A percentile compares a stretch with the other conserved stretches of the same genome.
Conservation (phyloP, 2,113 vertebrate species). For the Sander vitreus region DNA sequence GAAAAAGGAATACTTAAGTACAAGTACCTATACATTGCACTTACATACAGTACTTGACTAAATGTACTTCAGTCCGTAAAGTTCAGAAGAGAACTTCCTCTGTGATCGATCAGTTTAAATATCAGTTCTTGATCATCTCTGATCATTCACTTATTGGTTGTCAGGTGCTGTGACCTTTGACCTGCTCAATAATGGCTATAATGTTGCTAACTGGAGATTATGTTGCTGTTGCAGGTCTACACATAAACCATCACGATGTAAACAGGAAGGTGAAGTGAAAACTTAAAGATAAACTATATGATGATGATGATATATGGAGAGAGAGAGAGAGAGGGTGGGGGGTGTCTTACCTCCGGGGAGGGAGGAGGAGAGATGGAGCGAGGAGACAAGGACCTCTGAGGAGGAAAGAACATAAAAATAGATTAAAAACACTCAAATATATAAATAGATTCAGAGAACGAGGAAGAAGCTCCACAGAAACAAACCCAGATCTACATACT, state of each 20-base stretch:
- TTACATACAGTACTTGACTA: background rate
- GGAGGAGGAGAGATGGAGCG: slow-evolving; percentile 92
- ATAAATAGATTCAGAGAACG: background rate
- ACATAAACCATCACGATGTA: background rate
- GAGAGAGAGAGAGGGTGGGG: too few species aligned
- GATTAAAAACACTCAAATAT: slow-evolving; percentile 8
- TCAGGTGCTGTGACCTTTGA: background rate
- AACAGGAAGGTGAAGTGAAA: background rate
- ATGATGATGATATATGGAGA: too few species aligned
- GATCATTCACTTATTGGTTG: too few species aligned
- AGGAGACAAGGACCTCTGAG: slow-evolving; percentile 92
- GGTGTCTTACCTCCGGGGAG: slow-evolving; percentile 88
- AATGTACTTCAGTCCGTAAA: background rate
- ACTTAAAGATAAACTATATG: too few species aligned
- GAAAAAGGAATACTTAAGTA: background rate
- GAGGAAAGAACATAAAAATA: background rate
- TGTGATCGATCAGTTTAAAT: background rate
- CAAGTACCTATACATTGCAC: background rate
- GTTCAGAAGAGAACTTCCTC: too few species aligned
- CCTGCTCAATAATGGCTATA: background rate
- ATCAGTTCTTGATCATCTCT: background rate
- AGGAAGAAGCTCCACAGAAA: background rate
- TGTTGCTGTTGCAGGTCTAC: too few species aligned
- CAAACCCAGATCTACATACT: too few species aligned
- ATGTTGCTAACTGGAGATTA: background rate